phyloP scores from a whole-genome alignment of 2,113 vertebrate genomes.

The Acrocephalus kingi region DNA sequence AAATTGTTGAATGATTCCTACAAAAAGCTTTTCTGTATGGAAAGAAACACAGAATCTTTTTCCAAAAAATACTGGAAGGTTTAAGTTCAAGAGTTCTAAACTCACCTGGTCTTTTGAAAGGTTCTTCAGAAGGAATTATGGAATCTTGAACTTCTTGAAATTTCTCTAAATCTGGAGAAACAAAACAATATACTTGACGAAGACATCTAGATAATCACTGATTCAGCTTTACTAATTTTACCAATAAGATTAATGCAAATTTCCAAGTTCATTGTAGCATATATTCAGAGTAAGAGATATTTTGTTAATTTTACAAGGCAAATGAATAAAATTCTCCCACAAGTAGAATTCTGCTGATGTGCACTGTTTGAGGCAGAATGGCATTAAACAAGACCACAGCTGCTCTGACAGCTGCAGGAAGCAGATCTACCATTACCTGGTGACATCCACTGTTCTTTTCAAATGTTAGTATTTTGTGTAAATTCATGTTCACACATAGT shows the following conservation, averaged over 20 bases:
- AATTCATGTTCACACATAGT: background rate
- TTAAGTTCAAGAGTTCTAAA: background rate
- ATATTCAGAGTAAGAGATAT: background rate
- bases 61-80: background rate
- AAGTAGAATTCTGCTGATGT: background rate
- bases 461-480: background rate
- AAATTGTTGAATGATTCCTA: background rate
- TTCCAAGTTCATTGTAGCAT: background rate
- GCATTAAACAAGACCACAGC: background rate
- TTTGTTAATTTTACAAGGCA: background rate
- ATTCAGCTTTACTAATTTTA: background rate
- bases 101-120: conserved; percentile 57
- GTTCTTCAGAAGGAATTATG: background rate
- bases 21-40: background rate
- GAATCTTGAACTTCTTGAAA: background rate
- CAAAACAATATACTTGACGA: background rate
- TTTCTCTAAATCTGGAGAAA: conserved; percentile 20
- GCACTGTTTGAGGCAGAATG: background rate
- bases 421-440: background rate
- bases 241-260: background rate
- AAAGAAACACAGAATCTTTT: background rate
- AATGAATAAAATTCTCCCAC: background rate
- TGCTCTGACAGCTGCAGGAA: background rate
- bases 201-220: background rate
- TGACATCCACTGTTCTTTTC: background rate